Evolutionary conservation across 1,140 invertebrate species (phyloP).

Genomic region (Drosophila azteca): DNA sequence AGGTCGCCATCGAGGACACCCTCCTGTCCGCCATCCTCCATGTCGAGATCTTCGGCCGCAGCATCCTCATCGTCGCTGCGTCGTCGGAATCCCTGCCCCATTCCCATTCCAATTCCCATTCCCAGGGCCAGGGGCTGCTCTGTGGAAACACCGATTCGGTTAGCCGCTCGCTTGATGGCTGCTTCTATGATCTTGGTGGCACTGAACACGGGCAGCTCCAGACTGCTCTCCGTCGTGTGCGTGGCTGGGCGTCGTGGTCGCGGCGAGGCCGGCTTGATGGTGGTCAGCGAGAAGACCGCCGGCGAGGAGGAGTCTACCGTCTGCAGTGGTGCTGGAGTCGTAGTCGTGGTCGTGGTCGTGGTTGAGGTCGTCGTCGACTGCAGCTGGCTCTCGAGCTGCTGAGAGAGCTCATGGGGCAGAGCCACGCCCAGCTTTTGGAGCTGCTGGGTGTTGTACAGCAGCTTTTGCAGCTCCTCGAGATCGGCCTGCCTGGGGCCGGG

Average conservation of each 20-base stretch:
- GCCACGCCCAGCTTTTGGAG: constrained; percentile 84
- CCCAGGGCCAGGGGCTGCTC: constrained; percentile 53
- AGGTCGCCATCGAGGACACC: constrained; percentile 69
- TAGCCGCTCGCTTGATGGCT: constrained; percentile 76
- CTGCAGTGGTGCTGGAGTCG: constrained; percentile 27
- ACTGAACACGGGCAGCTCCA: constrained; percentile 75
- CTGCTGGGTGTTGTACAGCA: constrained; percentile 78
- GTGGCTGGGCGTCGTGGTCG: constrained; percentile 26
- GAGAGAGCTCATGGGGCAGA: constrained; percentile 72
- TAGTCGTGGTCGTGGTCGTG: constrained; percentile 18
- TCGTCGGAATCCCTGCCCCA: constrained; percentile 52
- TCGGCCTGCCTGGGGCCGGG: constrained; percentile 35
- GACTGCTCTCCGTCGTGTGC: constrained; percentile 65
- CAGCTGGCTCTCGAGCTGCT: constrained; percentile 71
- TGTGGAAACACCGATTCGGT: constrained; percentile 74
- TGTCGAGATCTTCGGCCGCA: constrained; percentile 10
- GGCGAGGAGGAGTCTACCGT: constrained; percentile 66
- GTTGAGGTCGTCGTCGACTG: constrained; percentile 27
- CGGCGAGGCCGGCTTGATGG: constrained; percentile 51
- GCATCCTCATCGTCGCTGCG: constrained; percentile 57
- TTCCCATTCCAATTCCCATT: constrained; percentile 23
- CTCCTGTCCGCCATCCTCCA: not conserved
- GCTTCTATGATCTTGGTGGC: constrained; percentile 81
- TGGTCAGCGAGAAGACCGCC: constrained; percentile 77
- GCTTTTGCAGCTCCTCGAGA: constrained; percentile 72